Percentiles rank a stretch among this genome's conserved stretches.
Evolutionary conservation across 2,888 invertebrate species (phyloP).

Genomic region (Cheilosia soror): DNA sequence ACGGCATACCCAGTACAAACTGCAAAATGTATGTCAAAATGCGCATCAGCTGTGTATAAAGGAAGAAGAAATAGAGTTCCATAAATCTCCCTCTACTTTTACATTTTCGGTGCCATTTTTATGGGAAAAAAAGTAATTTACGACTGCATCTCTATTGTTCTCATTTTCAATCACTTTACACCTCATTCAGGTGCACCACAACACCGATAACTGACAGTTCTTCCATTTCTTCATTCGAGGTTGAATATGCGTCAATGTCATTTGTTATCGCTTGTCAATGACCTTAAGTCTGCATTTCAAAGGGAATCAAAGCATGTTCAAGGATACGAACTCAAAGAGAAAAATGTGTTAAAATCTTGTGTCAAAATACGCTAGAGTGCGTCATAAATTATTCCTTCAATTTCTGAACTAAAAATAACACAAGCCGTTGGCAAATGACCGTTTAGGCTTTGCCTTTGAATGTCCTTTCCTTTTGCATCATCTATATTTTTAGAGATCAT

Average conservation of each 20-base stretch:
- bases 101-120: too few relatives aligned
- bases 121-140: not conserved
- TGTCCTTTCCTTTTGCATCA: conserved; percentile 1
- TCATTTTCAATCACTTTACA: not conserved
- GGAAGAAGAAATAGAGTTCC: too few relatives aligned
- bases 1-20: too few relatives aligned
- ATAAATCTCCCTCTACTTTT: too few relatives aligned
- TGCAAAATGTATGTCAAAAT: too few relatives aligned
- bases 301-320: conserved; percentile 15
- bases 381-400: conserved; percentile 65
- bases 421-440: conserved; percentile 46
- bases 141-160: not conserved
- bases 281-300: conserved; percentile 20
- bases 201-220: not conserved
- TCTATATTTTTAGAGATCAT: conserved; percentile 21
- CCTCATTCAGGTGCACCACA: not conserved
- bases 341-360: conserved; percentile 58
- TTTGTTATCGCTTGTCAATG: conserved; percentile 48
- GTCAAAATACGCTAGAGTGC: conserved; percentile 63
- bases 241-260: conserved; percentile 2
- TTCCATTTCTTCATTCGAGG: conserved; percentile 5
- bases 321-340: conserved; percentile 15
- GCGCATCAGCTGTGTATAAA: too few relatives aligned
- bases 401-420: conserved; percentile 15
- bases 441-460: conserved; percentile 27